Percentiles rank a stretch among this genome's conserved stretches.
Evolutionary conservation across 2,113 vertebrate genomes (phyloP).

Genomic region (Butorides virescens): DNA sequence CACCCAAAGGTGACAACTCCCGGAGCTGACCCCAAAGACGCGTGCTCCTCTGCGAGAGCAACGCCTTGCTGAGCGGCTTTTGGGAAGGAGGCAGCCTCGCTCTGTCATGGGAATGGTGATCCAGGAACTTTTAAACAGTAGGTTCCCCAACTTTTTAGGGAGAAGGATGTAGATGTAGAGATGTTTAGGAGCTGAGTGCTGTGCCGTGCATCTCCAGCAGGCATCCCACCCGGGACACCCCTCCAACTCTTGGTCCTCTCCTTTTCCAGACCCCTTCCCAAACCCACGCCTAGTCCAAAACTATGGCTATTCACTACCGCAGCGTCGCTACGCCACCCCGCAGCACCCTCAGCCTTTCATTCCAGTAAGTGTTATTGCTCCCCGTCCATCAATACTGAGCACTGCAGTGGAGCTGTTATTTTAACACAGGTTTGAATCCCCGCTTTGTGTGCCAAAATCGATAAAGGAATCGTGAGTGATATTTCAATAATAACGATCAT

Average conservation of each 20-base stretch:
- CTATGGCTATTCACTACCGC: rapidly evolving
- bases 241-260: not conserved
- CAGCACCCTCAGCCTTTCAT: not conserved
- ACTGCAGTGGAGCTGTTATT: not conserved
- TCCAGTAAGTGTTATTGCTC: not conserved
- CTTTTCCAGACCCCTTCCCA: not conserved
- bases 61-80: rapidly evolving
- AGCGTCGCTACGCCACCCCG: rapidly evolving
- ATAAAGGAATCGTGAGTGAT: not conserved
- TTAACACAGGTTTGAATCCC: not conserved
- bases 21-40: not conserved
- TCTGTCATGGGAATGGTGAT: not conserved
- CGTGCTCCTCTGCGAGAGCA: not conserved
- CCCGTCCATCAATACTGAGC: rapidly evolving
- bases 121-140: not conserved
- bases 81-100: rapidly evolving
- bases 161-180: not conserved
- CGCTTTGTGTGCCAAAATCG: not conserved
- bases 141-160: not conserved
- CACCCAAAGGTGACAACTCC: not conserved
- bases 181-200: too few relatives aligned
- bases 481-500: not conserved
- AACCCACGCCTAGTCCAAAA: not conserved
- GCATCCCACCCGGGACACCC: not conserved
- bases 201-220: not conserved